Evolutionary conservation across 2,113 vertebrate genomes (phyloP).

Genomic region (Oreochromis tanganicae): DNA sequence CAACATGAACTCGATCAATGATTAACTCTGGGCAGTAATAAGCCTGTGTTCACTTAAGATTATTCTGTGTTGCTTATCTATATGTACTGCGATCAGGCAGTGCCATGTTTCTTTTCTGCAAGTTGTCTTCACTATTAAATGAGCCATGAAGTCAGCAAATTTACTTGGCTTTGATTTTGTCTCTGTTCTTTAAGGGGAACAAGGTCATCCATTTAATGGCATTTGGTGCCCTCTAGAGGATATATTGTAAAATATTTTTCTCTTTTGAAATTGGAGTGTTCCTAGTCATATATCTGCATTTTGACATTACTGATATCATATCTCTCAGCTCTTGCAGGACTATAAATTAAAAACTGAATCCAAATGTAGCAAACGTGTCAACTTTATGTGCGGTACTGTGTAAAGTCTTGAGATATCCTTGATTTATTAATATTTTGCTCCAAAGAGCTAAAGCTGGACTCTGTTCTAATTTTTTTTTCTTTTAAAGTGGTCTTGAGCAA

Average conservation of each 20-base stretch:
- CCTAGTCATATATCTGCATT: background rate
- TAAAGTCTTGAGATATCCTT: background rate
- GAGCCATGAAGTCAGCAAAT: slow-evolving; percentile 18
- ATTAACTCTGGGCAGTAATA: background rate
- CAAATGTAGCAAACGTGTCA: background rate
- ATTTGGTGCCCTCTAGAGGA: slow-evolving; percentile 59
- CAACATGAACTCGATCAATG: background rate
- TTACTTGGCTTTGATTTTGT: background rate
- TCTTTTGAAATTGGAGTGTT: background rate
- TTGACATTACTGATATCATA: background rate
- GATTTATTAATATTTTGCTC: background rate
- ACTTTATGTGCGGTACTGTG: background rate
- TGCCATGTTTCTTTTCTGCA: background rate
- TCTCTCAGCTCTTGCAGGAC: background rate
- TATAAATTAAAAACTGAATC: background rate
- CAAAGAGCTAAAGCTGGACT: background rate
- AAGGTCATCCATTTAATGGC: background rate
- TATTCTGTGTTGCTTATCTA: slow-evolving; percentile 5
- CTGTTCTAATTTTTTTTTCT: background rate
- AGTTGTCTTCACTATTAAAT: slow-evolving; percentile 44
- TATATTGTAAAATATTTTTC: background rate
- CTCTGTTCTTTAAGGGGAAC: background rate
- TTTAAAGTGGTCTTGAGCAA: background rate
- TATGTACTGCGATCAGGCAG: background rate
- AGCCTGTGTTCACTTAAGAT: slow-evolving; percentile 1